Evolutionary conservation across 2,113 vertebrate genomes (phyloP).

Genomic region (Vimba vimba): DNA sequence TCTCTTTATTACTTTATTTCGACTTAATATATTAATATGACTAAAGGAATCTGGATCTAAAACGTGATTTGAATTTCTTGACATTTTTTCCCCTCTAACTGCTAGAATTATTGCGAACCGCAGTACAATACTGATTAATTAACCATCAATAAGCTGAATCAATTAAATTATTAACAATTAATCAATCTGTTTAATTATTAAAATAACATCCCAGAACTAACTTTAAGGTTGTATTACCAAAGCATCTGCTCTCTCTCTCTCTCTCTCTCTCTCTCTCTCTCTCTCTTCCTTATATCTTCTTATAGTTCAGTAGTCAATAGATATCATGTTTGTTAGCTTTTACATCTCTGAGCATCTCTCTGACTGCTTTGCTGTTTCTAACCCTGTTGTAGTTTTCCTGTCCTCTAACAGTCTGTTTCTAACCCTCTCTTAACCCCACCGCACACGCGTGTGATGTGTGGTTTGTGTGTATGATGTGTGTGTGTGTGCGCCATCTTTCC

Average conservation of each 20-base stretch:
- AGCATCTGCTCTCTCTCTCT: not conserved
- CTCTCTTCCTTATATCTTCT: not conserved
- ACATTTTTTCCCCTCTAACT: not conserved
- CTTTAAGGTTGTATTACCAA: not conserved
- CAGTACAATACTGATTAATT: not conserved
- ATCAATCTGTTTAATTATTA: not conserved
- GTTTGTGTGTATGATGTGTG: slow-evolving; percentile 61
- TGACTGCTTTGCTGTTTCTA: slow-evolving; percentile 36
- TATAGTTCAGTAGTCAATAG: not conserved
- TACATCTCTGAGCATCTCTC: slow-evolving; percentile 21
- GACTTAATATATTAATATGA: not conserved
- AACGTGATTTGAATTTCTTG: too few species aligned
- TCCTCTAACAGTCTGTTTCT: slow-evolving; percentile 35
- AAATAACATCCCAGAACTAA: not conserved
- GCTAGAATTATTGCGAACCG: not conserved
- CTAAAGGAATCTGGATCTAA: too few species aligned
- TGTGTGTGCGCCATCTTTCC: slow-evolving; percentile 59
- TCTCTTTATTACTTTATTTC: not conserved
- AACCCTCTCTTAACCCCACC: slow-evolving; percentile 20
- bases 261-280: too few species aligned
- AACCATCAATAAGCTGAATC: not conserved
- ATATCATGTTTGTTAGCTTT: not conserved
- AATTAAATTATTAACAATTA: not conserved
- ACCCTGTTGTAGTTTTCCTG: slow-evolving; percentile 12
- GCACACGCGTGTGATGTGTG: slow-evolving; percentile 42